Evolutionary conservation across 2,888 invertebrate species (phyloP).

Genomic region (Caenorhabditis sinica): DNA sequence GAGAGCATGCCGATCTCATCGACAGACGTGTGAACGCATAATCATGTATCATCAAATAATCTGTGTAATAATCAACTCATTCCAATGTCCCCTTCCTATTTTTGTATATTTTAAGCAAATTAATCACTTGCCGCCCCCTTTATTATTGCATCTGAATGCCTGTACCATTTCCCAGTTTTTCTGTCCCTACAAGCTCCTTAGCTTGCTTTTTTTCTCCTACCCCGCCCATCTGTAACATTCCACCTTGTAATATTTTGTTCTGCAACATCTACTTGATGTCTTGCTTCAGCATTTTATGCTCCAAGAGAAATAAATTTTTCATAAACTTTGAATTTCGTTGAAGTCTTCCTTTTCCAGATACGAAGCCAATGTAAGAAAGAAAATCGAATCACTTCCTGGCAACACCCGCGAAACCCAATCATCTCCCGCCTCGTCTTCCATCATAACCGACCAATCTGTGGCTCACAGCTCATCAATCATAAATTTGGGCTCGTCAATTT

Average conservation of each 20-base stretch:
- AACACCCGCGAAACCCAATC: background rate
- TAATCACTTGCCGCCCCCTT: too few species aligned
- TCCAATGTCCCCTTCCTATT: background rate
- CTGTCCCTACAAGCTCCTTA: too few species aligned
- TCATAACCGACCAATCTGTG: constrained; percentile 15
- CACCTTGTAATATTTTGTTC: background rate
- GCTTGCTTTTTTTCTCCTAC: background rate
- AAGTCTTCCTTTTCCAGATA: background rate
- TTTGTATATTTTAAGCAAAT: background rate
- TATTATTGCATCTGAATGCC: background rate
- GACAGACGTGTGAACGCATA: constrained; percentile 41
- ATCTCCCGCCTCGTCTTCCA: background rate
- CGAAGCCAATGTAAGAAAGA: background rate
- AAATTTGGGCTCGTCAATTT: constrained; percentile 35
- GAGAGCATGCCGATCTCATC: background rate
- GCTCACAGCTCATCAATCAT: constrained; percentile 48
- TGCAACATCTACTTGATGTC: background rate
- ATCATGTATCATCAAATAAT: background rate
- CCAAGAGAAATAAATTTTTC: background rate
- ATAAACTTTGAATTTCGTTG: background rate
- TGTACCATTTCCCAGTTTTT: background rate
- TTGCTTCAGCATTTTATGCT: background rate
- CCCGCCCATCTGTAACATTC: constrained; percentile 1
- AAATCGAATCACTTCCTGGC: background rate
- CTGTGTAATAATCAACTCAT: background rate